Evolutionary conservation across 2,113 vertebrate species (phyloP).

Genomic region (Myocastor coypus): DNA sequence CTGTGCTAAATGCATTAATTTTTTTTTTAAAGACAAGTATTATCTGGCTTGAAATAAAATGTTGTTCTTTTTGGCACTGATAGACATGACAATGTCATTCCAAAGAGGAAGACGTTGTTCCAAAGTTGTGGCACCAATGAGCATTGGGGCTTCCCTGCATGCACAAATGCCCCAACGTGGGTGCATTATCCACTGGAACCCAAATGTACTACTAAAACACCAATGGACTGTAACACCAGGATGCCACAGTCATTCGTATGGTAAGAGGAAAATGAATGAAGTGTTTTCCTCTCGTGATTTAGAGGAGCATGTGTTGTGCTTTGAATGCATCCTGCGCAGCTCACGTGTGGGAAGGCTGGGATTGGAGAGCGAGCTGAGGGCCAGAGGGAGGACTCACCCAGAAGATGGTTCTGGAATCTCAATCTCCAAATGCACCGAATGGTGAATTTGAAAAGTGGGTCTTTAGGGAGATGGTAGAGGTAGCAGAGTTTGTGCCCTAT

Average conservation of each 20-base stretch:
- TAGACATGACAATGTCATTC: neutral
- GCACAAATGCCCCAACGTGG: neutral
- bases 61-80: neutral
- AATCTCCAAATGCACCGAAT: neutral
- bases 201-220: neutral
- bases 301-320: neutral
- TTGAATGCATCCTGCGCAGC: neutral
- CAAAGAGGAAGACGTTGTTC: neutral
- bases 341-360: neutral
- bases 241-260: neutral
- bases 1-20: no score
- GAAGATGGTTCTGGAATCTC: neutral
- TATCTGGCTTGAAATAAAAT: neutral
- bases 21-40: neutral
- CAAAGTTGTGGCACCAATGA: neutral
- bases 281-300: neutral
- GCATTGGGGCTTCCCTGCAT: neutral
- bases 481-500: no score
- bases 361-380: neutral
- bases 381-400: neutral
- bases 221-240: neutral
- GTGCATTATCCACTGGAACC: neutral
- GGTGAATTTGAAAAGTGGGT: neutral
- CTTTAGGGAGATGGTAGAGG: neutral
- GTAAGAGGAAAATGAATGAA: neutral